Conservation (phyloP, 2,888 invertebrate species). For the Dolichomitus sp. region DNA sequence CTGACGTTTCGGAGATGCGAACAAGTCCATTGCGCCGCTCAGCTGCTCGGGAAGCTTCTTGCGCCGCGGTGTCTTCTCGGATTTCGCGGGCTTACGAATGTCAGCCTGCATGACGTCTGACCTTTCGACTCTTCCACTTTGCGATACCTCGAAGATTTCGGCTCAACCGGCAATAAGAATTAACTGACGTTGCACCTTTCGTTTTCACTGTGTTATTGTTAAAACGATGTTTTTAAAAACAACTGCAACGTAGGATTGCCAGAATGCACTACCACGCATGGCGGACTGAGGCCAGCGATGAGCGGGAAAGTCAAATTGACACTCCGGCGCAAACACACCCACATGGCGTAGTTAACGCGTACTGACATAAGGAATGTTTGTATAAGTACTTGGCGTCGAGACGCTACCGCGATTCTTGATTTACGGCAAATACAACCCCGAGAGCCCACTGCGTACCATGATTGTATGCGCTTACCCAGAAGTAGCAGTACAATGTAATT, state of each 20-base stretch:
- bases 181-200: not conserved
- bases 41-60: slow-evolving; percentile 78
- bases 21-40: slow-evolving; percentile 83
- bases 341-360: not conserved
- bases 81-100: slow-evolving; percentile 82
- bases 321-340: slow-evolving; percentile 15
- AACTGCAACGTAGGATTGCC: slow-evolving; percentile 71
- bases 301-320: slow-evolving; percentile 39
- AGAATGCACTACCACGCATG: slow-evolving; percentile 66
- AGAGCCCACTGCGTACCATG: too few relatives aligned
- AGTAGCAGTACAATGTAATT: too few relatives aligned
- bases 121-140: not conserved
- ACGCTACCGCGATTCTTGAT: too few relatives aligned
- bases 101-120: slow-evolving; percentile 71
- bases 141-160: not conserved
- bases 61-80: slow-evolving; percentile 78
- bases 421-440: too few relatives aligned
- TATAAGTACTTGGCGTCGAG: too few relatives aligned
- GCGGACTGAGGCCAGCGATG: slow-evolving; percentile 47
- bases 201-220: slow-evolving; percentile 66
- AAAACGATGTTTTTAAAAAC: slow-evolving; percentile 77
- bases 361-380: not conserved
- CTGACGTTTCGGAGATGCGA: slow-evolving; percentile 83
- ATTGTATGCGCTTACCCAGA: too few relatives aligned
- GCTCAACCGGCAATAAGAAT: slow-evolving; percentile 18